A percentile compares a stretch with the other conserved stretches of the same genome.
phyloP scores from a whole-genome alignment of 2,113 vertebrate species.

The Furnarius figulus region DNA sequence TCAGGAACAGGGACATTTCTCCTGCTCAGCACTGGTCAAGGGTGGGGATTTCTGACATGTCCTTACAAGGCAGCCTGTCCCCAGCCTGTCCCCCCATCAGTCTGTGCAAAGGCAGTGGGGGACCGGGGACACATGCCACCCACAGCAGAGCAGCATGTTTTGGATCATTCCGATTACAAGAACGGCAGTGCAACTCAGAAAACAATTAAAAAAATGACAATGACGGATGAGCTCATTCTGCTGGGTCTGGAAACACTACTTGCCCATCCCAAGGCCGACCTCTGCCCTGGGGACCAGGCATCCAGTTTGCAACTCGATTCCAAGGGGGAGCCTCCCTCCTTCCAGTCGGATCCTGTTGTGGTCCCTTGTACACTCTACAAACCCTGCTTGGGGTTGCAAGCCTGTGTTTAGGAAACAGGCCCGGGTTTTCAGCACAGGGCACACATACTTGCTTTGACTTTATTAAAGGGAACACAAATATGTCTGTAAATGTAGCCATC shows the following conservation, averaged over 20 bases:
- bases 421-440: neutral
- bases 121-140: neutral
- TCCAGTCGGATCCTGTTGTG: neutral
- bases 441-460: neutral
- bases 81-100: neutral
- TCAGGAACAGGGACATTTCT: neutral
- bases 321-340: neutral
- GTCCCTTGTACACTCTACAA: neutral
- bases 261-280: neutral
- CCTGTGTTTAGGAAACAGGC: neutral
- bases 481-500: neutral
- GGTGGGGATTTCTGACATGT: neutral
- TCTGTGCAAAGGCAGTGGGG: accelerated
- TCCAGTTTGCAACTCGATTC: neutral
- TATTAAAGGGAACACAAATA: neutral
- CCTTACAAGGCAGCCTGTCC: neutral
- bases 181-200: neutral
- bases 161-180: neutral
- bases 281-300: neutral
- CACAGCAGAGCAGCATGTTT: neutral
- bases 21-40: accelerated
- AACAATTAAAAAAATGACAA: slow-evolving; percentile 32
- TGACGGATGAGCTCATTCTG: neutral
- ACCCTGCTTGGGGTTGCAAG: neutral
- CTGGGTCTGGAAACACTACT: neutral